Conservation (phyloP, 2,888 invertebrate species). For the Clitarchus hookeri region DNA sequence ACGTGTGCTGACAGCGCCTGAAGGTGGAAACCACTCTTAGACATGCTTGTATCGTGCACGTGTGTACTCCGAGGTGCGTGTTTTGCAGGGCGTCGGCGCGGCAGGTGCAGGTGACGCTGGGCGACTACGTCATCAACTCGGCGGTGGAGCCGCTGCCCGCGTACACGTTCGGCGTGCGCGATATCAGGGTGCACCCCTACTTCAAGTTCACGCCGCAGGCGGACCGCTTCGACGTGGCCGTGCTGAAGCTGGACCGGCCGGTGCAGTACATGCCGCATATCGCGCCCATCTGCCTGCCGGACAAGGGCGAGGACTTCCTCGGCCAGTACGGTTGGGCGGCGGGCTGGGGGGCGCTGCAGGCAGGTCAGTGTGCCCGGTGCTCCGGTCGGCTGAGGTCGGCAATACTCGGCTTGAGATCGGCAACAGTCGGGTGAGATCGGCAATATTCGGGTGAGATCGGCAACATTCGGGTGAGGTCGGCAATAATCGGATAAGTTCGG, state of each 20-base stretch:
- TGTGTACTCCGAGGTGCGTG: not conserved
- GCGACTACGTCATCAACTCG: constrained; percentile 93
- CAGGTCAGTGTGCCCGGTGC: constrained; percentile 54
- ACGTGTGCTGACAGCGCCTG: too few relatives aligned
- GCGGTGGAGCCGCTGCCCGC: constrained; percentile 90
- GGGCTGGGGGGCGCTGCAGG: constrained; percentile 86
- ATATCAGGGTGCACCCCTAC: constrained; percentile 88
- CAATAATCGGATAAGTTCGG: too few relatives aligned
- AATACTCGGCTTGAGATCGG: not conserved
- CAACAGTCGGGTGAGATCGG: not conserved
- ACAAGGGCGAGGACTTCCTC: constrained; percentile 85
- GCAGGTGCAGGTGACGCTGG: constrained; percentile 88
- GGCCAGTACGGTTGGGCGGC: constrained; percentile 92
- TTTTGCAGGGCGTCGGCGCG: constrained; percentile 75
- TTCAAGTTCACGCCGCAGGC: constrained; percentile 93
- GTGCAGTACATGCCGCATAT: constrained; percentile 68
- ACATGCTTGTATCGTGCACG: not conserved
- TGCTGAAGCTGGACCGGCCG: constrained; percentile 81
- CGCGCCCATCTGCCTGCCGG: constrained; percentile 88
- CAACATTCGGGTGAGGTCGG: too few relatives aligned
- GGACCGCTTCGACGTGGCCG: constrained; percentile 89
- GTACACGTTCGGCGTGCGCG: constrained; percentile 89
- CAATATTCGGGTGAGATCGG: not conserved
- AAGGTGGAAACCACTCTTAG: too few relatives aligned
- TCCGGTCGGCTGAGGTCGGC: not conserved